Evolutionary conservation across 2,888 invertebrate genomes (phyloP), one percentile per base, ranked within the genome.

Genomic region (Sepioteuthis lessoniana): DNA sequence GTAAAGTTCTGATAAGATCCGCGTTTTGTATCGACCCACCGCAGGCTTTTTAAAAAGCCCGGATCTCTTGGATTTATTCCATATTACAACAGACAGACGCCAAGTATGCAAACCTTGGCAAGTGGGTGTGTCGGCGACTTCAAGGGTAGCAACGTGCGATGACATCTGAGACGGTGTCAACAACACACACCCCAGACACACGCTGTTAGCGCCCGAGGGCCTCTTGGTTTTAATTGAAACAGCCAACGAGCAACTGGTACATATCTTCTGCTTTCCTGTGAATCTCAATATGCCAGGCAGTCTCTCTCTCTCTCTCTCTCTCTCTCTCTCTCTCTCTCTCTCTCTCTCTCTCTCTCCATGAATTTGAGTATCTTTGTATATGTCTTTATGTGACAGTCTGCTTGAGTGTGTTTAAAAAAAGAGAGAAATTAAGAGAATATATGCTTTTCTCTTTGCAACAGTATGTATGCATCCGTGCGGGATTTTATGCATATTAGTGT

Each of bases 81-180:
- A n/a, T 76, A n/a, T n/a, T 35, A n/a, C 76, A n/a, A 76, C 76
- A 76, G 76, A 76, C 76, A 76, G 76, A 76, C n/a, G 76, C 76
- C 76, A 76, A 76, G 76, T 76, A 76, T 76, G 76, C 76, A 76
- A 76, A n/a, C n/a, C 35, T 76, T 35, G 76, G n/a, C 76, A 76
- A 76, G 76, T 76, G n/a, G 76, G 76, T 76, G 76, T 76, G 76
- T 76, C 76, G 76, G 76, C n/a, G 76, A 76, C 76, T 76, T 76
- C 76, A 76, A 76, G 76, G 76, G 76, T 76, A 76, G 76, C n/a
- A 76, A 76, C n/a, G n/a, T n/a, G n/a, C n/a, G n/a, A n/a, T 76
- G 76, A 76, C 76, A 76, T 76, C 76, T 35, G 76, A 76, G n/a
- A 76, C 76, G 76, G 76, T 76, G 76, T 76, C 76, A 76, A 76